These are phyloP conservation scores for Pyrocephalus nanus DNA, from an alignment of 2,797 vertebrate species.

Conservation along the genomic window DNA sequence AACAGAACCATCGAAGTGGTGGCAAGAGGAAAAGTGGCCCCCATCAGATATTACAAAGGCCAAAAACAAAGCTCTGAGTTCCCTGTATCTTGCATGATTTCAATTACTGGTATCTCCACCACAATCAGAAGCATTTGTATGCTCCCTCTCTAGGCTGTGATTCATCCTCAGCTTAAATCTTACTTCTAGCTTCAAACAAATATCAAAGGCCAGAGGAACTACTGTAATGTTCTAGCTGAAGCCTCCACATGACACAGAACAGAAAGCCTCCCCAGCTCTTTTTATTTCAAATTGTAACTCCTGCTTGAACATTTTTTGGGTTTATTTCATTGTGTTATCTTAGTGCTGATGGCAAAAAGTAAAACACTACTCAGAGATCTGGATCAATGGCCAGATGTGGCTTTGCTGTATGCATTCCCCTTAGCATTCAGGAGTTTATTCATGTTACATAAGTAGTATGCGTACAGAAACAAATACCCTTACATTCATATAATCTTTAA, in stretches of 20 bases:
- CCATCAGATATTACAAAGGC: neutral
- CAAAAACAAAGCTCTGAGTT: neutral
- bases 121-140: neutral
- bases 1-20: neutral
- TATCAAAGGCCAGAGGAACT: neutral
- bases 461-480: neutral
- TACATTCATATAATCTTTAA: neutral
- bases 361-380: neutral
- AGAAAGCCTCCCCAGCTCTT: neutral
- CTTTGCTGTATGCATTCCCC: neutral
- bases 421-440: neutral
- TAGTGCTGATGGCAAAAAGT: neutral
- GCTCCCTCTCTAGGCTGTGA: neutral
- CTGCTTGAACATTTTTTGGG: neutral
- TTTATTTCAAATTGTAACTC: neutral
- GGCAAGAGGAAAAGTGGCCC: fast-evolving
- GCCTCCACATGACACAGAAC: neutral
- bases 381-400: neutral
- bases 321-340: neutral
- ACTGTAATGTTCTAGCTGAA: neutral
- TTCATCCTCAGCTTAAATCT: neutral
- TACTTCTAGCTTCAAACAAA: neutral
- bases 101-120: neutral
- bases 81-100: neutral
- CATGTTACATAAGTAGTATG: neutral